A percentile compares a stretch with the other conserved stretches of the same genome.
These are phyloP conservation scores for Nerophis lumbriciformis DNA, from an alignment of 2,113 vertebrate genomes.

Conservation along the genomic window DNA sequence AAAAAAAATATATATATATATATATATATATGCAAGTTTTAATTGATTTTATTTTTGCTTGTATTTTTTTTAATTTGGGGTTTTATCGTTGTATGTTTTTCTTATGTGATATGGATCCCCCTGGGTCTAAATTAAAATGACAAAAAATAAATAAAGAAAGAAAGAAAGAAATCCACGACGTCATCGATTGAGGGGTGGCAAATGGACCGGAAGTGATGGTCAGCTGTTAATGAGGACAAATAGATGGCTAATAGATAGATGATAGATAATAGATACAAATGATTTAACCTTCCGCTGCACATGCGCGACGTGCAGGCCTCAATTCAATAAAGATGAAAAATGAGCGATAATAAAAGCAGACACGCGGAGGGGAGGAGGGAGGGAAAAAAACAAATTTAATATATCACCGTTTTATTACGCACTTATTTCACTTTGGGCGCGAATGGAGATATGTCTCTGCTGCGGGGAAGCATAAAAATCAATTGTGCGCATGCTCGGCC, in stretches of 20 bases:
- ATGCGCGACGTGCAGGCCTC: conserved; percentile 45
- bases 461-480: conserved; percentile 80
- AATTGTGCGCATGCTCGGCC: conserved; percentile 73
- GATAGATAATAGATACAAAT: conserved; percentile 65
- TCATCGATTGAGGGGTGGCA: neutral
- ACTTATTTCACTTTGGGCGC: conserved; percentile 79
- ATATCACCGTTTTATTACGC: conserved; percentile 81
- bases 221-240: neutral
- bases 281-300: conserved; percentile 71
- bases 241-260: conserved; percentile 44
- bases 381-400: conserved; percentile 74
- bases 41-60: too few species aligned
- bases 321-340: conserved; percentile 80
- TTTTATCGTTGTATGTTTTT: too few species aligned
- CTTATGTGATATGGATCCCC: too few species aligned
- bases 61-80: too few species aligned
- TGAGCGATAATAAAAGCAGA: conserved; percentile 76
- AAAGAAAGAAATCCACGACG: neutral
- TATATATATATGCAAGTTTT: too few species aligned
- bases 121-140: too few species aligned
- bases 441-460: conserved; percentile 78
- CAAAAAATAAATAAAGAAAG: too few species aligned
- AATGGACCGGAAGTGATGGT: neutral
- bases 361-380: conserved; percentile 41
- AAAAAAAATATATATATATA: too few species aligned